These are phyloP conservation scores for Poecilia wingei DNA, from an alignment of 2,797 vertebrate species.

Conservation along the genomic window DNA sequence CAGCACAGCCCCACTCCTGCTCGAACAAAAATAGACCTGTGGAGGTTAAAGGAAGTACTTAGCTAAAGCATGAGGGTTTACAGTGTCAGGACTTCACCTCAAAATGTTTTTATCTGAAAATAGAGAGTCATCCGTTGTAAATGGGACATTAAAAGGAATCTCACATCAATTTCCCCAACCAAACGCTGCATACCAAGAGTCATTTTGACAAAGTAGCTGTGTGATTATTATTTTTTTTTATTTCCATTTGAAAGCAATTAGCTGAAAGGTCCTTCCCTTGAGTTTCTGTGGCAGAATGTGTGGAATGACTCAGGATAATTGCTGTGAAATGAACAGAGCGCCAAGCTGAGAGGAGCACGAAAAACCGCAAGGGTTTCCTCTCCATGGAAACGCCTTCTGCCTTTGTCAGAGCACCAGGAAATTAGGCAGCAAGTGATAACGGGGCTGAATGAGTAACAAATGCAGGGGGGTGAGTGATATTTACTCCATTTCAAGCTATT, in stretches of 20 bases:
- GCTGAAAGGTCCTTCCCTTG: slow-evolving; percentile 73
- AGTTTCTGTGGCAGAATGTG: slow-evolving; percentile 72
- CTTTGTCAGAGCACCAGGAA: slow-evolving; percentile 76
- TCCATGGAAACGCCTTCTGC: slow-evolving; percentile 78
- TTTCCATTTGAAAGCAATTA: slow-evolving; percentile 82
- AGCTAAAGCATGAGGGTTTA: slow-evolving; percentile 21
- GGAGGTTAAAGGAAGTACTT: slow-evolving; percentile 17
- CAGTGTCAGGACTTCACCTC: slow-evolving; percentile 45
- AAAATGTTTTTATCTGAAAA: slow-evolving; percentile 62
- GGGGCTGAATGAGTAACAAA: slow-evolving; percentile 76
- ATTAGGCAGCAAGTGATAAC: slow-evolving; percentile 77
- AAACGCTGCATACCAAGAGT: slow-evolving; percentile 69
- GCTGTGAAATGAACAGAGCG: slow-evolving; percentile 81
- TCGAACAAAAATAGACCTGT: slow-evolving; percentile 9
- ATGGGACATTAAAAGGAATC: slow-evolving; percentile 72
- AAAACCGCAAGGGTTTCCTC: slow-evolving; percentile 73
- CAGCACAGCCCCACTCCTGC: background rate
- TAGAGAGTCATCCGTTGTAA: slow-evolving; percentile 61
- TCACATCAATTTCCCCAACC: slow-evolving; percentile 67
- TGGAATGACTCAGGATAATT: slow-evolving; percentile 79
- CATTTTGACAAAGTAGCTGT: slow-evolving; percentile 75
- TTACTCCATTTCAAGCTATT: slow-evolving; percentile 79
- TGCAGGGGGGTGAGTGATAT: slow-evolving; percentile 66
- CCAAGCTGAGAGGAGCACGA: slow-evolving; percentile 68
- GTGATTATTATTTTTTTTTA: slow-evolving; percentile 76